phyloP scores from a whole-genome alignment of 2,888 invertebrate species.

The Desoria tigrina region DNA sequence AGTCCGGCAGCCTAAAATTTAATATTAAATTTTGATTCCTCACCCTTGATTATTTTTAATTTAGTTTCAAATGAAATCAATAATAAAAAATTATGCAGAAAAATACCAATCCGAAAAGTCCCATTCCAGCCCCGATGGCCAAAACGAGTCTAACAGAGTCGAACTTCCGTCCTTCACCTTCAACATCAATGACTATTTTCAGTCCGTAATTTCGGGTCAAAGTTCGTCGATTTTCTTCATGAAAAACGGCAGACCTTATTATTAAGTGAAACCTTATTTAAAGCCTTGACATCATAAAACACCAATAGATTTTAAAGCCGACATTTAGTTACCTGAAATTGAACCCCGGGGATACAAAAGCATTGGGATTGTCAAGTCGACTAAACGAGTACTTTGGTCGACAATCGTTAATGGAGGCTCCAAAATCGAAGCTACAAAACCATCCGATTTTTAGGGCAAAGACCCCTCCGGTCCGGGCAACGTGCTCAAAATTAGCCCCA shows the following conservation, averaged over 20 bases:
- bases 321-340: conserved; percentile 55
- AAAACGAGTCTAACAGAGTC: conserved; percentile 58
- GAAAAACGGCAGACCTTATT: conserved; percentile 56
- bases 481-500: conserved; percentile 30
- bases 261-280: neutral
- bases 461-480: conserved; percentile 55
- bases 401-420: conserved; percentile 56
- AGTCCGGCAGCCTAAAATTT: conserved; percentile 58
- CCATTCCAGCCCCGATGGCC: conserved; percentile 61
- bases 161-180: conserved; percentile 60
- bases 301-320: neutral
- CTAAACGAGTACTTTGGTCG: conserved; percentile 59
- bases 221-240: conserved; percentile 56
- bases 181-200: conserved; percentile 58
- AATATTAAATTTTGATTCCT: conserved; percentile 12
- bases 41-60: neutral
- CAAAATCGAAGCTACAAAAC: conserved; percentile 60
- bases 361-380: conserved; percentile 58
- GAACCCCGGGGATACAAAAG: conserved; percentile 58
- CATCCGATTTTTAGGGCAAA: conserved; percentile 58
- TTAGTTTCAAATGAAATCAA: neutral
- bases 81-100: neutral
- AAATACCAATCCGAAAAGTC: conserved; percentile 59
- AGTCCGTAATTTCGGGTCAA: conserved; percentile 59
- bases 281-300: neutral